Conservation (phyloP, 2,888 invertebrate species). For the Ptycholaimellus sp. region DNA sequence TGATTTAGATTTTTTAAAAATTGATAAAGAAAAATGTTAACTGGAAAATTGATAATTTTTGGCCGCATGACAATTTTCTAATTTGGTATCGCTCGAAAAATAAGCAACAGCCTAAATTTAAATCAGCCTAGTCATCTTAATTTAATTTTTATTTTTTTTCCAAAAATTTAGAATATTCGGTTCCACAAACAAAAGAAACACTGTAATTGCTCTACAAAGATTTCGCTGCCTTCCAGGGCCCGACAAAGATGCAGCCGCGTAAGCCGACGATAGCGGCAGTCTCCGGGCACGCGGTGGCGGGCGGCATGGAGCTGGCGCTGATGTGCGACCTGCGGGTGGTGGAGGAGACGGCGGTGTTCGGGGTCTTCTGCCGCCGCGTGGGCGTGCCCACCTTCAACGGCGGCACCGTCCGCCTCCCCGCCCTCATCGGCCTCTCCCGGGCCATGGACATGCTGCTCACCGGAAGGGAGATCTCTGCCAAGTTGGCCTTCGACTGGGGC, state of each 20-base stretch:
- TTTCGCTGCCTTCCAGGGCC: no score
- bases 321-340: constrained; percentile 69
- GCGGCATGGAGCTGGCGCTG: constrained; percentile 63
- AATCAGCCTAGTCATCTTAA: no score
- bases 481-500: constrained; percentile 57
- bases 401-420: constrained; percentile 56
- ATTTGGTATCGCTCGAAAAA: no score
- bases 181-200: no score
- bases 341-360: constrained; percentile 58
- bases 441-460: constrained; percentile 72
- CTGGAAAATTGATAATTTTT: no score
- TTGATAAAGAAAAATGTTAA: no score
- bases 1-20: no score
- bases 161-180: no score
- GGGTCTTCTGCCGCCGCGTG: constrained; percentile 63
- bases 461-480: constrained; percentile 48
- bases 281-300: constrained; percentile 66
- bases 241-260: constrained; percentile 43
- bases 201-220: no score
- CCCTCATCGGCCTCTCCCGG: constrained; percentile 50
- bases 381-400: constrained; percentile 60
- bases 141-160: no score
- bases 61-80: no score
- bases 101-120: no score
- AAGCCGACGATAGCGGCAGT: constrained; percentile 76